Conservation (phyloP, 2,797 vertebrate genomes). For the Chelonia mydas region DNA sequence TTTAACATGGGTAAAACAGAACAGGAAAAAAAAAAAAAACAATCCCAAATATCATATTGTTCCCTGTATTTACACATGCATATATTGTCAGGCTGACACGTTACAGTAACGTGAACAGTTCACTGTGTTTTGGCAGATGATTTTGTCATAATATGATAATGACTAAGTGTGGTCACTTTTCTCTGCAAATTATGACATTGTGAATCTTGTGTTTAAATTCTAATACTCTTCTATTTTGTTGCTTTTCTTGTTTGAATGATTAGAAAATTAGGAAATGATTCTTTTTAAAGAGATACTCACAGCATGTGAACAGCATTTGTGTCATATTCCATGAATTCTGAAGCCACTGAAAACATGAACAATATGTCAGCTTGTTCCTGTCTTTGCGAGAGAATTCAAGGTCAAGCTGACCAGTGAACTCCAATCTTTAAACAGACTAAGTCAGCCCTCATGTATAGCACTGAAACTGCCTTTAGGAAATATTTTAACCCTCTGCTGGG, state of each 20-base stretch:
- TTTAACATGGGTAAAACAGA: background rate
- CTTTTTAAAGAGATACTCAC: slow-evolving; percentile 24
- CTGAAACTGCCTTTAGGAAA: slow-evolving; percentile 33
- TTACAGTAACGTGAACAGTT: slow-evolving; percentile 39
- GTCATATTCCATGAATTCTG: slow-evolving; percentile 57
- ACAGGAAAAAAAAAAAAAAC: background rate
- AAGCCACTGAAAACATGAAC: slow-evolving; percentile 57
- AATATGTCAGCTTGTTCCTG: slow-evolving; percentile 51
- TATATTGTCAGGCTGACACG: slow-evolving; percentile 69
- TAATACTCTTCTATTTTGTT: slow-evolving; percentile 22
- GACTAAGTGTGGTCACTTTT: slow-evolving; percentile 51
- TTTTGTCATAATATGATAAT: slow-evolving; percentile 61
- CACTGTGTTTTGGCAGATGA: slow-evolving; percentile 65
- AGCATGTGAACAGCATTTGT: background rate
- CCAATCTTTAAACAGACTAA: slow-evolving; percentile 36
- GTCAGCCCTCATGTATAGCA: slow-evolving; percentile 18
- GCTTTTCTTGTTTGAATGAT: slow-evolving; percentile 21
- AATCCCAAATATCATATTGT: background rate
- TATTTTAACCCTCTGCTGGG: slow-evolving; percentile 60
- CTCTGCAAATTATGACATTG: slow-evolving; percentile 27
- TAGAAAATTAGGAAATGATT: slow-evolving; percentile 58
- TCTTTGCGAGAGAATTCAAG: slow-evolving; percentile 63
- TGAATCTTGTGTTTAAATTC: slow-evolving; percentile 56
- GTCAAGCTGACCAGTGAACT: slow-evolving; percentile 70
- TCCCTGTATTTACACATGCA: slow-evolving; percentile 68